Conservation (phyloP, 2,797 vertebrate species). For the Chromobotia macracanthus region DNA sequence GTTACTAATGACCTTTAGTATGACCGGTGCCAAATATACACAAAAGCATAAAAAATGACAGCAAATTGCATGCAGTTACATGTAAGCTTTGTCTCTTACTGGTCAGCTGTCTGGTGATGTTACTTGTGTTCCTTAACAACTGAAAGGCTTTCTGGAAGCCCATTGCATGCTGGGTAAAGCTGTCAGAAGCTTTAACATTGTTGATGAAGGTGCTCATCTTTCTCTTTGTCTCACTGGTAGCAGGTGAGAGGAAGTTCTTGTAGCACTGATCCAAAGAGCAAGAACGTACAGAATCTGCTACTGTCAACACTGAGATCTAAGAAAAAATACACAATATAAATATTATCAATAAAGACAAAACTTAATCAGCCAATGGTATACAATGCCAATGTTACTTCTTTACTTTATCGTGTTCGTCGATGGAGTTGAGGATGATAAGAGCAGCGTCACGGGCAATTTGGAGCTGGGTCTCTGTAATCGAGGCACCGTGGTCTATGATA, state of each 20-base stretch:
- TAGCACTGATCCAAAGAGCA: constrained; percentile 97
- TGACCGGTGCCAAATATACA: too few species aligned
- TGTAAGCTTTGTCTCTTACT: constrained; percentile 77
- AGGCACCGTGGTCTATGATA: constrained; percentile 93
- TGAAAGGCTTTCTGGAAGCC: constrained; percentile 98
- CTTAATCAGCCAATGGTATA: background rate
- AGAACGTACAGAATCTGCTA: constrained; percentile 87
- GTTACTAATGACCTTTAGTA: too few species aligned
- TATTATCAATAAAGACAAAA: constrained; percentile 17
- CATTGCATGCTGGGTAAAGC: constrained; percentile 87
- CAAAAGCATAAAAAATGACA: too few species aligned
- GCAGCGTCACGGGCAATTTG: constrained; percentile 95
- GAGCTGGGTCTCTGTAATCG: constrained; percentile 91
- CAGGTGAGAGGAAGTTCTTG: constrained; percentile 93
- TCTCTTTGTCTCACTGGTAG: constrained; percentile 96
- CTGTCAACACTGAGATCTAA: constrained; percentile 91
- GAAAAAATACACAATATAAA: background rate
- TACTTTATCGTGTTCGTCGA: constrained; percentile 96
- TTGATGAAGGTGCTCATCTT: constrained; percentile 95
- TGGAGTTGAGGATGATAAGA: constrained; percentile 90
- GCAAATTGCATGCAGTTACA: too few species aligned
- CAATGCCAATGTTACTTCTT: background rate
- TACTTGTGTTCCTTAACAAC: constrained; percentile 90
- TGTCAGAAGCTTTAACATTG: constrained; percentile 87
- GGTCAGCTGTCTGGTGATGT: constrained; percentile 81